phyloP scores from a whole-genome alignment of 2,797 vertebrate species.

The Clarias platycephalus region DNA sequence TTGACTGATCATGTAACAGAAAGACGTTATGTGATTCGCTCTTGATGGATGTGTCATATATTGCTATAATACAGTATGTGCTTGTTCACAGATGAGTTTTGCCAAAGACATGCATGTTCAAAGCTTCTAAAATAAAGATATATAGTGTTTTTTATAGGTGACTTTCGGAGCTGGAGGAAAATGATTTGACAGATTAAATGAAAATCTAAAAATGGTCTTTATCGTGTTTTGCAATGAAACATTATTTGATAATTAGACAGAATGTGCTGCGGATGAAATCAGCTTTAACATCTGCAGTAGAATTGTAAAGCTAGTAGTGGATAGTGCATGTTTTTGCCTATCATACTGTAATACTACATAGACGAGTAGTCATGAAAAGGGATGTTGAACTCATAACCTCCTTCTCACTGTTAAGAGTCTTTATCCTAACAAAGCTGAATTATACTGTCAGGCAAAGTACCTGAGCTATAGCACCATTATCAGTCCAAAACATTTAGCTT shows the following conservation, averaged over 20 bases:
- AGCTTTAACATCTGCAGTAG: background rate
- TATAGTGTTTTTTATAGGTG: too few species aligned
- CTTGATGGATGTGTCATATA: too few species aligned
- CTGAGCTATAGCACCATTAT: conserved; percentile 7
- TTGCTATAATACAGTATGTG: too few species aligned
- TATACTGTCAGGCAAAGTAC: conserved; percentile 1
- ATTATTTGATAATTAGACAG: background rate
- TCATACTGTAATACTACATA: background rate
- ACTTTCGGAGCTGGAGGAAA: too few species aligned
- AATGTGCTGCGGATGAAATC: background rate
- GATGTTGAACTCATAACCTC: background rate
- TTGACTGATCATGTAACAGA: too few species aligned
- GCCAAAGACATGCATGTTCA: too few species aligned
- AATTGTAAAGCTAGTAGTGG: background rate
- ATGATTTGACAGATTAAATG: too few species aligned
- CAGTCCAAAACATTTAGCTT: conserved; percentile 20
- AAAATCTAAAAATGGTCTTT: too few species aligned
- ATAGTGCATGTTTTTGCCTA: background rate
- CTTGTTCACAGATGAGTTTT: too few species aligned
- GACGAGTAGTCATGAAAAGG: background rate
- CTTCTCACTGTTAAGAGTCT: background rate
- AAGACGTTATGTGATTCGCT: too few species aligned
- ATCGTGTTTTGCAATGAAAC: too few species aligned
- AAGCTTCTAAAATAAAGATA: too few species aligned
- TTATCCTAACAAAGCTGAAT: conserved; percentile 15